These are phyloP conservation scores for Xylota segnis DNA, from an alignment of 2,888 invertebrate genomes.

Conservation along the genomic window DNA sequence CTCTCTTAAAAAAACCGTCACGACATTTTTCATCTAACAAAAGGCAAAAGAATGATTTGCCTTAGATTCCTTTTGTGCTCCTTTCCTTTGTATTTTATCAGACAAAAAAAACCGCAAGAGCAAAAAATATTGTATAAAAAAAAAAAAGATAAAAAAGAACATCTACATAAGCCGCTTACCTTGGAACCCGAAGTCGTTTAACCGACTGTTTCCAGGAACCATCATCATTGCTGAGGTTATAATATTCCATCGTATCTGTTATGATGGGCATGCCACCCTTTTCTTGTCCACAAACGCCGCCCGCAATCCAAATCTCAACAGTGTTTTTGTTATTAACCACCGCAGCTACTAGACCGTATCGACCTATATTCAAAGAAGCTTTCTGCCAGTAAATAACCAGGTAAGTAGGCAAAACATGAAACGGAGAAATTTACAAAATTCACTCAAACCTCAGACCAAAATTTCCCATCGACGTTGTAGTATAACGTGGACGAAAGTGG, in stretches of 20 bases:
- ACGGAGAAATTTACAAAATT: constrained; percentile 37
- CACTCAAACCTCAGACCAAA: constrained; percentile 78
- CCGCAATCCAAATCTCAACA: constrained; percentile 89
- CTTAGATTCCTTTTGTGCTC: constrained; percentile 16
- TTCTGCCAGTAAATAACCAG: constrained; percentile 74
- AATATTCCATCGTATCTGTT: constrained; percentile 79
- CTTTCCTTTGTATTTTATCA: constrained; percentile 10
- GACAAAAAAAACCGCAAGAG: neutral
- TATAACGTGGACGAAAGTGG: constrained; percentile 78
- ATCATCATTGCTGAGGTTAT: constrained; percentile 68
- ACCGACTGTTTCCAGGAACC: constrained; percentile 50
- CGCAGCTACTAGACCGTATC: constrained; percentile 79
- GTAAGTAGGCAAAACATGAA: constrained; percentile 41
- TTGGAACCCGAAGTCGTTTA: constrained; percentile 61
- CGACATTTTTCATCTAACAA: constrained; percentile 24
- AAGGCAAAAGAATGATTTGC: constrained; percentile 38
- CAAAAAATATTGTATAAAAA: neutral
- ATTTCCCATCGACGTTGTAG: constrained; percentile 77
- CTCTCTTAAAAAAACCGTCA: neutral
- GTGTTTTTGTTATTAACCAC: constrained; percentile 72
- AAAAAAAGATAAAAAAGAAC: constrained; percentile 7
- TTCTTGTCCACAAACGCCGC: constrained; percentile 86
- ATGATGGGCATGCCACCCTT: constrained; percentile 69
- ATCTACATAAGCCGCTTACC: constrained; percentile 57
- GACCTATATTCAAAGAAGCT: constrained; percentile 78